These are phyloP conservation scores for Capitulum mitella DNA, from an alignment of 2,888 invertebrate genomes.

Conservation along the genomic window DNA sequence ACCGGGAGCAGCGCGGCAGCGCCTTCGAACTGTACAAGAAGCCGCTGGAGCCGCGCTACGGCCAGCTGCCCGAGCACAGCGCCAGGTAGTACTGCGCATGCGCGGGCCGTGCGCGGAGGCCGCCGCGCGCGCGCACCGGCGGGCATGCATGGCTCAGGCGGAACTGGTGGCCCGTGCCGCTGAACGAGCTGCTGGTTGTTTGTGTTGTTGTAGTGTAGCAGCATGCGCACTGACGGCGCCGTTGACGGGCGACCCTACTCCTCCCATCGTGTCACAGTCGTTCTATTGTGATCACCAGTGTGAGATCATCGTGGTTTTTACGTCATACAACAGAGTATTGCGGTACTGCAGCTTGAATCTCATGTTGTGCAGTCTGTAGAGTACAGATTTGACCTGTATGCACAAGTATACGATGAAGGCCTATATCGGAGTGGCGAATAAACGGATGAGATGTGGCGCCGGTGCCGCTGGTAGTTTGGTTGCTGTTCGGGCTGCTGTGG, in stretches of 20 bases:
- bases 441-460: not conserved
- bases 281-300: not conserved
- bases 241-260: not conserved
- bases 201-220: not conserved
- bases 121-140: not conserved
- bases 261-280: not conserved
- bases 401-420: not conserved
- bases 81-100: conserved; percentile 24
- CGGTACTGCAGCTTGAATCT: not conserved
- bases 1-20: conserved; percentile 83
- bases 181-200: not conserved
- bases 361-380: not conserved
- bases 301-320: not conserved
- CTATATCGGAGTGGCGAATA: not conserved
- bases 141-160: not conserved
- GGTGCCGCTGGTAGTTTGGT: too few species aligned
- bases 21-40: conserved; percentile 93
- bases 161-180: too few species aligned
- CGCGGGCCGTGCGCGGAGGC: not conserved
- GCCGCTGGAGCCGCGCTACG: conserved; percentile 46
- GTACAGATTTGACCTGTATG: not conserved
- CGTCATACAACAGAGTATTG: not conserved
- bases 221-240: not conserved
- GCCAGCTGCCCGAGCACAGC: not conserved
- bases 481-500: too few species aligned